Evolutionary conservation across 1,140 invertebrate species (phyloP).

Genomic region (Aphidius gifuensis): DNA sequence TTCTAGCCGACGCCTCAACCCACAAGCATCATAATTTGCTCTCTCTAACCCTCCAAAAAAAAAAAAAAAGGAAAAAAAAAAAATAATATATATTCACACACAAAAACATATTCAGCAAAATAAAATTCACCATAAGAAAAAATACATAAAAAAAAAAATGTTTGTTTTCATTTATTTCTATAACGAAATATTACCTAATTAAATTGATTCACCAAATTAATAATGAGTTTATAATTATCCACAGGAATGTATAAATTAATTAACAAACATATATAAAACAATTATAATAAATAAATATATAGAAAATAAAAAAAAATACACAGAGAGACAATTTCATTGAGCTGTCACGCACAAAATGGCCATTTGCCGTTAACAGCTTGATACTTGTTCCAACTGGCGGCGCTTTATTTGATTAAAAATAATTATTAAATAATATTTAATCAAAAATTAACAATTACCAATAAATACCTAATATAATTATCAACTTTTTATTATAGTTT

Average conservation of each 20-base stretch:
- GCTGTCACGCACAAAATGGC: slow-evolving; percentile 58
- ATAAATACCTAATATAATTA: too few relatives aligned
- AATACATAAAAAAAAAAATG: too few relatives aligned
- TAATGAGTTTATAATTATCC: too few relatives aligned
- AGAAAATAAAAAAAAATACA: slow-evolving; percentile 18
- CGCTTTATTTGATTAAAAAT: slow-evolving; percentile 30
- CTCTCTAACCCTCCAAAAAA: not conserved
- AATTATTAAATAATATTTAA: slow-evolving; percentile 5
- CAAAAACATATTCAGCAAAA: too few relatives aligned
- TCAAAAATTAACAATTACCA: not conserved
- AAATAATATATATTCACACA: too few relatives aligned
- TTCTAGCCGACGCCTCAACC: slow-evolving; percentile 12
- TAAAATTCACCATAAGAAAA: too few relatives aligned
- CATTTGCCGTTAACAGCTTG: slow-evolving; percentile 54
- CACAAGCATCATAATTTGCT: not conserved
- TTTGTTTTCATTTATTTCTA: too few relatives aligned
- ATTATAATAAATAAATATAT: slow-evolving; percentile 12
- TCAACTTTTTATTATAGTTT: too few relatives aligned
- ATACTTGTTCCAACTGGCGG: slow-evolving; percentile 38
- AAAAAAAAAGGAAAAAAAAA: not conserved
- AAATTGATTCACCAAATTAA: too few relatives aligned
- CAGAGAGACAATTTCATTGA: slow-evolving; percentile 29
- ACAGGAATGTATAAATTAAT: too few relatives aligned
- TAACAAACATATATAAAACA: too few relatives aligned
- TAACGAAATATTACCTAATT: too few relatives aligned